phyloP scores from a whole-genome alignment of 2,888 invertebrate genomes.

The Euzophera pinguis region DNA sequence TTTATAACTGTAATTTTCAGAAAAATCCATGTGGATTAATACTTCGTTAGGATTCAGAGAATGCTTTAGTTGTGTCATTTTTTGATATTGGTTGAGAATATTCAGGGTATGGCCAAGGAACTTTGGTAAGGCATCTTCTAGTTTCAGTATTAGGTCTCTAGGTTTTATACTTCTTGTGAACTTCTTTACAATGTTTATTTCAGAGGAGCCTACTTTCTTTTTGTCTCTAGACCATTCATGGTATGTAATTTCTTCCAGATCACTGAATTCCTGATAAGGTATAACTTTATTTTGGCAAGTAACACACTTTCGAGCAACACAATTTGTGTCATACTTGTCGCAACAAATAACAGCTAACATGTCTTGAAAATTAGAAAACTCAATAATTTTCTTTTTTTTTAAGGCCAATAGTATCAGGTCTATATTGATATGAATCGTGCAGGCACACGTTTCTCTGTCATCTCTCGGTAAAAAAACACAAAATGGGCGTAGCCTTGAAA shows the following conservation, averaged over 20 bases:
- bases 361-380: background rate
- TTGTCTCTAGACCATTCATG: constrained; percentile 13
- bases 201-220: constrained; percentile 11
- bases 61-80: constrained; percentile 1
- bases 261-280: constrained; percentile 14
- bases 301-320: constrained; percentile 14
- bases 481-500: too few species aligned
- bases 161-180: constrained; percentile 6
- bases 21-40: too few species aligned
- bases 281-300: constrained; percentile 15
- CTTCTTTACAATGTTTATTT: constrained; percentile 16
- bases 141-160: background rate
- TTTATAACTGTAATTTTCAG: too few species aligned
- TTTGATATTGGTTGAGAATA: constrained; percentile 11
- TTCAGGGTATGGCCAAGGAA: constrained; percentile 11
- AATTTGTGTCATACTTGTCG: constrained; percentile 17
- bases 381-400: background rate
- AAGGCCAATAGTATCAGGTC: too few species aligned
- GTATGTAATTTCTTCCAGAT: constrained; percentile 12
- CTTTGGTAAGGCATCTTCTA: constrained; percentile 4
- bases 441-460: too few species aligned
- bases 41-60: constrained; percentile 4
- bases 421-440: too few species aligned
- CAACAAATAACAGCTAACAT: constrained; percentile 13
- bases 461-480: too few species aligned